phyloP scores from a whole-genome alignment of 2,888 invertebrate species.

The Lapara coniferarum region DNA sequence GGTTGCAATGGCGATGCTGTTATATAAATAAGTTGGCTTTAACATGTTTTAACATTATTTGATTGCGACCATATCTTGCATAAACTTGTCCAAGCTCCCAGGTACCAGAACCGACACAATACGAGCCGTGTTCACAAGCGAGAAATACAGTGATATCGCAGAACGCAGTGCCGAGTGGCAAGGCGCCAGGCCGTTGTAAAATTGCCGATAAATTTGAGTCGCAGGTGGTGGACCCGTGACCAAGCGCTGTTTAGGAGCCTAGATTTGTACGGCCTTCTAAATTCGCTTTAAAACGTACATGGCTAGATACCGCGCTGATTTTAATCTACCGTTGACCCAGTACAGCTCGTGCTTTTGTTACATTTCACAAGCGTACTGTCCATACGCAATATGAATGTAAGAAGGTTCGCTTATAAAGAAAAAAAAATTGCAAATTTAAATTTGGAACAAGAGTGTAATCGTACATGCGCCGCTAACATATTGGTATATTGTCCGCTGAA shows the following conservation, averaged over 20 bases:
- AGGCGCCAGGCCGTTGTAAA: slow-evolving; percentile 61
- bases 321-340: too few relatives aligned
- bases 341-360: too few relatives aligned
- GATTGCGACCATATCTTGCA: too few relatives aligned
- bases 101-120: slow-evolving; percentile 1
- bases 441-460: too few relatives aligned
- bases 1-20: too few relatives aligned
- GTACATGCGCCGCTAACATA: too few relatives aligned
- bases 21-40: too few relatives aligned
- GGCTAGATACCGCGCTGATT: background rate
- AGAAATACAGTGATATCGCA: slow-evolving; percentile 31
- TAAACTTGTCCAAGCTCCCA: background rate
- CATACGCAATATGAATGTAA: too few relatives aligned
- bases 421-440: too few relatives aligned
- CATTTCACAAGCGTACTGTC: too few relatives aligned
- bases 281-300: background rate
- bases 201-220: slow-evolving; percentile 56
- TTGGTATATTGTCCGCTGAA: background rate
- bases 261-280: slow-evolving; percentile 24
- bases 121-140: slow-evolving; percentile 17
- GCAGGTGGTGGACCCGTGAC: slow-evolving; percentile 51
- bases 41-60: too few relatives aligned
- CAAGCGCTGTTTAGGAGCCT: slow-evolving; percentile 14
- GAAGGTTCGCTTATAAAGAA: too few relatives aligned
- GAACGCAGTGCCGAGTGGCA: slow-evolving; percentile 49